Evolutionary conservation across 2,888 invertebrate species (phyloP), one percentile per base, ranked within the genome.

Genomic region (Argyresthia albistria): DNA sequence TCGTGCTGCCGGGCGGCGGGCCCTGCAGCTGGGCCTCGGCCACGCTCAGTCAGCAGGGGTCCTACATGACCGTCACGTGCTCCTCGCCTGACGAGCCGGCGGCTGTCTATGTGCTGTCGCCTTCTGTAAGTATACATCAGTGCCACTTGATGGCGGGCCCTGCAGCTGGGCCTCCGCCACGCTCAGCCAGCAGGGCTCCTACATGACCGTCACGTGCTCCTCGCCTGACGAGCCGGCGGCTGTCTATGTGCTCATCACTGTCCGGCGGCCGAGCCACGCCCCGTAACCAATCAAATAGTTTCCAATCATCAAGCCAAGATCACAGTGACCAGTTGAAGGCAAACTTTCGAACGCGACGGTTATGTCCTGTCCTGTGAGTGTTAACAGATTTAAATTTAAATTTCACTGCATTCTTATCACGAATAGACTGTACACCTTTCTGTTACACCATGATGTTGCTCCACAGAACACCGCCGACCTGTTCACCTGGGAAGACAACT

Each of bases 11-110:
- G 0, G 90, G 90, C 53, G 91, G 90, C 16, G 83, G 73, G 0
- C 56, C 59, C 0, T 95, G 95, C 66, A 70, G 76, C 2, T 91
- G 90, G 73, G 93, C 90, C 11, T 63, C 79, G 0, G 91, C 91
- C 0, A 80, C 86, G 0, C 90, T 93, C 61, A 94, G 95, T 62
- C 83, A 72, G 8, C 82, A 79, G 9, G 90, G 88, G n/a, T 86
- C 91, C 0, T 92, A 90, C 76, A 92, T 93, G 63, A 88, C 92
- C 4, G 79, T 95, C 60, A 88, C 89, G 11, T 97, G 97, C 70
- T 77, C 77, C 11, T 96, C 93, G 1, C 93, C 92, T 0, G 89
- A 91, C 0, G 91, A 91, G 63, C 93, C 93, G 0, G 64, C 82
- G 0, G 89, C 88, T 43, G 82, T 90, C 0, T 86, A 72, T 53